phyloP scores from a whole-genome alignment of 1,140 invertebrate species.

The Drosophila grimshawi region DNA sequence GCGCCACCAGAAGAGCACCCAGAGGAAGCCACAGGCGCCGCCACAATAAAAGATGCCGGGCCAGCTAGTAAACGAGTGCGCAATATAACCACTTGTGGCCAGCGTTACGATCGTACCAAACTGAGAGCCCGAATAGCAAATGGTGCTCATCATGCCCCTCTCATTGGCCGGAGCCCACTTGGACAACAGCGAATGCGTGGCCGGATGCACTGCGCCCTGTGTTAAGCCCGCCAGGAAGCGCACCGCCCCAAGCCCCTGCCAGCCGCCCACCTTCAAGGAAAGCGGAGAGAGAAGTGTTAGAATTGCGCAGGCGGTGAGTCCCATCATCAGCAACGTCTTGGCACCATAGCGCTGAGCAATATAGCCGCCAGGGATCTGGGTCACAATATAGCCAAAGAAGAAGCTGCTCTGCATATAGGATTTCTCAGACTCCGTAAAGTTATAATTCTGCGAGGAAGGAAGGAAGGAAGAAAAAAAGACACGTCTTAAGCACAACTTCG shows the following conservation, averaged over 20 bases:
- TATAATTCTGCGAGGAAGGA: constrained; percentile 33
- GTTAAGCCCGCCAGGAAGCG: constrained; percentile 91
- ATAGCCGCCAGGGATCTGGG: constrained; percentile 76
- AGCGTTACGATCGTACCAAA: constrained; percentile 91
- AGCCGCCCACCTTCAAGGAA: constrained; percentile 85
- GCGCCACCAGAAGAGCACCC: constrained; percentile 87
- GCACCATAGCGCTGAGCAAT: constrained; percentile 86
- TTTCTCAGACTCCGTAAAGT: constrained; percentile 44
- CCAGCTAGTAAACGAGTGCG: constrained; percentile 89
- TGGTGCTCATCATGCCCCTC: constrained; percentile 86
- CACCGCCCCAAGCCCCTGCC: constrained; percentile 86
- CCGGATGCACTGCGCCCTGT: constrained; percentile 93
- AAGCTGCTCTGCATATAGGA: constrained; percentile 86
- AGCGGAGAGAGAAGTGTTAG: constrained; percentile 85
- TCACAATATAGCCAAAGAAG: constrained; percentile 85
- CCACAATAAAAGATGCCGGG: constrained; percentile 92
- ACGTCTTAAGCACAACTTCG: background rate
- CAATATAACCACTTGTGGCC: constrained; percentile 87
- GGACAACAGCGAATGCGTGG: constrained; percentile 91
- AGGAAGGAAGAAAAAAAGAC: too few relatives aligned
- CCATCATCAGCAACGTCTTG: constrained; percentile 84
- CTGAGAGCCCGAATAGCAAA: constrained; percentile 88
- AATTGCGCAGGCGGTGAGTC: constrained; percentile 81
- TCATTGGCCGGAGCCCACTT: constrained; percentile 90
- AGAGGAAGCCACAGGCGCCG: constrained; percentile 87